Evolutionary conservation across 2,797 vertebrate species (phyloP).

Genomic region (Eutrigla gurnardus): DNA sequence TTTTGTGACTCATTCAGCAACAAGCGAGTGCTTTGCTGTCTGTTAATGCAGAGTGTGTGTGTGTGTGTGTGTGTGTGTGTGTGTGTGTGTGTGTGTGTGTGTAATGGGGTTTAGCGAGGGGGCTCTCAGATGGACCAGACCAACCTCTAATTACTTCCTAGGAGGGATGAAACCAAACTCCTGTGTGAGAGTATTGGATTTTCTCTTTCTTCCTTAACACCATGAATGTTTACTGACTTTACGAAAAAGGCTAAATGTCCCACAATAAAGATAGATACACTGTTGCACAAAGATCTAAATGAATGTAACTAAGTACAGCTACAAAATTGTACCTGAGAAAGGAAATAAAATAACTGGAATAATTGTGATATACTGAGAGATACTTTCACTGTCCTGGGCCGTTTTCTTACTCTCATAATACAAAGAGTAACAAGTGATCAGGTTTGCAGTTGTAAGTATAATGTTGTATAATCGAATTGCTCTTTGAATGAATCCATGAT

Average conservation of each 20-base stretch:
- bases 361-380: no score
- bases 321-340: no score
- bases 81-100: conserved; percentile 42
- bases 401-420: no score
- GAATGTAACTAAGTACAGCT: no score
- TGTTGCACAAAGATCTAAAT: background rate
- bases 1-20: conserved; percentile 50
- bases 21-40: conserved; percentile 14
- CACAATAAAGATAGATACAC: background rate
- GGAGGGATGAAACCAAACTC: conserved; percentile 51
- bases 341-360: no score
- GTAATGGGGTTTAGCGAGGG: conserved; percentile 31
- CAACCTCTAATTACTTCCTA: conserved; percentile 66
- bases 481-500: no score
- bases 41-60: conserved; percentile 34
- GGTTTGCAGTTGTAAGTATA: no score
- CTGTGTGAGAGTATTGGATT: conserved; percentile 16
- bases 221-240: conserved; percentile 34
- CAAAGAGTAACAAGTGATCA: no score
- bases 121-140: conserved; percentile 43
- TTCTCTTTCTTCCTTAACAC: conserved; percentile 32
- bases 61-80: conserved; percentile 41
- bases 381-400: no score
- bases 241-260: conserved; percentile 12
- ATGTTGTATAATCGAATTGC: no score